Conservation (phyloP, 1,140 invertebrate genomes). For the Zophobas atratus region DNA sequence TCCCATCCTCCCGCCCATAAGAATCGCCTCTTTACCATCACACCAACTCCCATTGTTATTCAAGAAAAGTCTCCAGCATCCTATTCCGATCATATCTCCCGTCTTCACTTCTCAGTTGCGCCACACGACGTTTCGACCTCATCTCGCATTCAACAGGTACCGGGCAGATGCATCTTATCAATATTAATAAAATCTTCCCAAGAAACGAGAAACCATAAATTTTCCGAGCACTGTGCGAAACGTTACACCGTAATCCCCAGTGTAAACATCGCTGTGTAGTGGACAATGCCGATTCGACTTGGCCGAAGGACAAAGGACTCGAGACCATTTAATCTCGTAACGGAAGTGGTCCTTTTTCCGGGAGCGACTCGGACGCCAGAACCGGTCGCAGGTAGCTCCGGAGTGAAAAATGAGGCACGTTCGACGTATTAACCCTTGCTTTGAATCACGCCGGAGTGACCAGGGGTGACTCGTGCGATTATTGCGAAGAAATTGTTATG, state of each 20-base stretch:
- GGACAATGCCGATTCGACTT: conserved; percentile 29
- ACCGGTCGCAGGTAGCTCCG: conserved; percentile 27
- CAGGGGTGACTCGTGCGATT: conserved; percentile 29
- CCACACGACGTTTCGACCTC: too few species aligned
- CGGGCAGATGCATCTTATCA: neutral
- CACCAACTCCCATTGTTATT: conserved; percentile 8
- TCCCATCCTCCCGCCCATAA: conserved; percentile 1
- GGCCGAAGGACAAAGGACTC: conserved; percentile 34
- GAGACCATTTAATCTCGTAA: conserved; percentile 44
- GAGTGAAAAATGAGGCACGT: conserved; percentile 21
- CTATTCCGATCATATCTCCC: conserved; percentile 1
- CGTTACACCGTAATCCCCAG: conserved; percentile 9
- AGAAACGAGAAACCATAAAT: neutral
- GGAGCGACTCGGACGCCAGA: conserved; percentile 30
- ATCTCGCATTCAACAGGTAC: too few species aligned
- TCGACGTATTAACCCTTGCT: conserved; percentile 8
- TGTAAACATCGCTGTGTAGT: conserved; percentile 30
- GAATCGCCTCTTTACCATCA: conserved; percentile 1
- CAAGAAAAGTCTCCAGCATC: neutral
- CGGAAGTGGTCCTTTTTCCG: conserved; percentile 43
- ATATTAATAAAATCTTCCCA: conserved; percentile 3
- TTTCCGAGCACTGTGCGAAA: neutral
- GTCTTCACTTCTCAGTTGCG: too few species aligned
- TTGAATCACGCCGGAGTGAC: neutral
- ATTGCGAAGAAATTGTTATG: conserved; percentile 17